Base-by-base conservation (phyloP, 2,888 invertebrate species). In the Junonia oenone region DNA sequence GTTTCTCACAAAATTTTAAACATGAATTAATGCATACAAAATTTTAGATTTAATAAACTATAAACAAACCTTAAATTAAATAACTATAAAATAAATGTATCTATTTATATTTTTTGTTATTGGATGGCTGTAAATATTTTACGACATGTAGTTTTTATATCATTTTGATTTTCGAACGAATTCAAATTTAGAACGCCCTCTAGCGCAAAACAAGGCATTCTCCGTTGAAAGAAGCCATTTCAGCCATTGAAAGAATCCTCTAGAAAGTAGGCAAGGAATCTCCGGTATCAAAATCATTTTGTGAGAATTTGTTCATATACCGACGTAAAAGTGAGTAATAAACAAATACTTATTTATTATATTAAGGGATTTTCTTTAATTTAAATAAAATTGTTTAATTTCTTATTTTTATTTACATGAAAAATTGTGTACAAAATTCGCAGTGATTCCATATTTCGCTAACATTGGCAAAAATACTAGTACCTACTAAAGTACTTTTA, bases 161-260 rank as follows among this genome's bases (percentile, higher is more conserved):
- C 26, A 33, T 53, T 73, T 76, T 63, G 71, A 72, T 71, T 81
- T 78, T 76, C 72, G 76, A 80, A 78, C 67, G 61, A 59, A 61
- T 83, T 90, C 76, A 72, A 86, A 88, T 77, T 85, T 78, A 63
- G 87, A 89, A 88, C 88, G 87, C 87, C 85, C 83, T 81, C 88
- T 90, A 68, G 71, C 77, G 78, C 73, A 76, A 71, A 68, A 65
- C 68, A 67, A 71, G 69, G 70, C 68, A 72, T 76, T 76, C 71
- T 76, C 69, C 66, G 65, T 72, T 88, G 90, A 90, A 88, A 90
- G 90, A 91, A 90, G 85, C 90, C 80, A 80, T 77, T 90, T 90
- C 83, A 89, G 85, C 90, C 80, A 80, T 77, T 90, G 90, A 84
- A 89, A 90, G 90, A 91, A 85, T 88, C 90, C 85, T 85, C 87